phyloP scores from a whole-genome alignment of 2,888 invertebrate species.

The Nephrotoma guestfalica region DNA sequence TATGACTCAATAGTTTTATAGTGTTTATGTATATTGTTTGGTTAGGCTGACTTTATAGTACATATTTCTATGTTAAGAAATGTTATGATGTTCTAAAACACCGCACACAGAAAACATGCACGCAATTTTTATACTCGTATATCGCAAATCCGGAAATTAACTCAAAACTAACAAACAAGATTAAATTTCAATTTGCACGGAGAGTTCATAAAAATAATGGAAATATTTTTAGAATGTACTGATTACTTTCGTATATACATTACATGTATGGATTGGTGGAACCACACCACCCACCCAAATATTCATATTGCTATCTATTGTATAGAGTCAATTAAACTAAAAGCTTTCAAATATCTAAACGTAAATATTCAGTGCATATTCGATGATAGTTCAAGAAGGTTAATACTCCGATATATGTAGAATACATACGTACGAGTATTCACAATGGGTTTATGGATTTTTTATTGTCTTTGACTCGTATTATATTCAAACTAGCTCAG shows the following conservation, averaged over 20 bases:
- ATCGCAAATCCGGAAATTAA: background rate
- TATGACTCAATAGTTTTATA: too few relatives aligned
- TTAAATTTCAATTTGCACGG: background rate
- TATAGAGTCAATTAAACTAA: background rate
- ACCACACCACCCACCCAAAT: background rate
- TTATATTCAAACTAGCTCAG: too few relatives aligned
- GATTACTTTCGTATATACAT: background rate
- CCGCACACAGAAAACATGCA: background rate
- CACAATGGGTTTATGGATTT: too few relatives aligned
- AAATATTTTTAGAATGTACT: background rate
- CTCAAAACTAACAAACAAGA: background rate
- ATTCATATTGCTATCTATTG: too few relatives aligned
- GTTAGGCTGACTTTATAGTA: too few relatives aligned
- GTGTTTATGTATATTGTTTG: too few relatives aligned
- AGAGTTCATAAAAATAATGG: background rate
- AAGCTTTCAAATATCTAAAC: background rate
- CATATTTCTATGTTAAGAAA: background rate
- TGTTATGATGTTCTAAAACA: background rate
- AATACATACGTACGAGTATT: too few relatives aligned
- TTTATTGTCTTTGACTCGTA: too few relatives aligned
- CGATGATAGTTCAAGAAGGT: background rate
- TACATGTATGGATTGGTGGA: too few relatives aligned
- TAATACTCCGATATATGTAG: background rate
- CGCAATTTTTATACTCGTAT: background rate
- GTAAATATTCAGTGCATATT: background rate